phyloP scores from a whole-genome alignment of 2,888 invertebrate genomes.

The Anagyrus pseudococci region DNA sequence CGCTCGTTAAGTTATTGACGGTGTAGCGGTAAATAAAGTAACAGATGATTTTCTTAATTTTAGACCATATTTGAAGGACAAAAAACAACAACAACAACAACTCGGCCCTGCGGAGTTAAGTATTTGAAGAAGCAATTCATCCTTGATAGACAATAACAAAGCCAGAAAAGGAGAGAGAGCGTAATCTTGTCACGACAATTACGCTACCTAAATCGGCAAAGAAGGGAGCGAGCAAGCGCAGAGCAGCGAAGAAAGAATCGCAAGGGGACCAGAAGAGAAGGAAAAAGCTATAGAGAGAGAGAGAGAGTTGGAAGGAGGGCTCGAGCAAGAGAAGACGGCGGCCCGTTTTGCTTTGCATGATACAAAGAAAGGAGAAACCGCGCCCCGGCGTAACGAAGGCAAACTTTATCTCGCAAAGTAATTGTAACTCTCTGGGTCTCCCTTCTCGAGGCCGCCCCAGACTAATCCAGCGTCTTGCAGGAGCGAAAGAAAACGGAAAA shows the following conservation, averaged over 20 bases:
- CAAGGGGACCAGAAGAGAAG: neutral
- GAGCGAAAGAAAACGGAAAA: constrained; percentile 54
- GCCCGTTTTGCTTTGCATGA: constrained; percentile 46
- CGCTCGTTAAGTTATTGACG: too few relatives aligned
- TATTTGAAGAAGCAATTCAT: too few relatives aligned
- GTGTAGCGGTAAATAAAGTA: too few relatives aligned
- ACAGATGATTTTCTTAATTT: too few relatives aligned
- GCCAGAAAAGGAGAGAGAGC: too few relatives aligned
- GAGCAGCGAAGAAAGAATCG: neutral
- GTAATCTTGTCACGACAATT: neutral
- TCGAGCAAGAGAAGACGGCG: constrained; percentile 13
- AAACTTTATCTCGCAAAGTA: constrained; percentile 51
- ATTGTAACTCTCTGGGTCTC: constrained; percentile 44
- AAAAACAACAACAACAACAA: too few relatives aligned
- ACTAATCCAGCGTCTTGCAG: too few relatives aligned
- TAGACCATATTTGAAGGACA: too few relatives aligned
- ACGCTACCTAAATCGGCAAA: neutral
- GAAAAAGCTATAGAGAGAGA: neutral
- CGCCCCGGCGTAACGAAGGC: constrained; percentile 44
- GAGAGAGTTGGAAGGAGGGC: constrained; percentile 17
- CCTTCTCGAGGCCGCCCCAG: constrained; percentile 3
- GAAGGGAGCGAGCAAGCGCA: neutral
- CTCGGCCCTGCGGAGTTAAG: too few relatives aligned
- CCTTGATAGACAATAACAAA: too few relatives aligned
- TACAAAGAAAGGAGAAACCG: constrained; percentile 45